Conservation (phyloP, 92 coral and sea anemone species). For the Plumapathes pennacea region DNA sequence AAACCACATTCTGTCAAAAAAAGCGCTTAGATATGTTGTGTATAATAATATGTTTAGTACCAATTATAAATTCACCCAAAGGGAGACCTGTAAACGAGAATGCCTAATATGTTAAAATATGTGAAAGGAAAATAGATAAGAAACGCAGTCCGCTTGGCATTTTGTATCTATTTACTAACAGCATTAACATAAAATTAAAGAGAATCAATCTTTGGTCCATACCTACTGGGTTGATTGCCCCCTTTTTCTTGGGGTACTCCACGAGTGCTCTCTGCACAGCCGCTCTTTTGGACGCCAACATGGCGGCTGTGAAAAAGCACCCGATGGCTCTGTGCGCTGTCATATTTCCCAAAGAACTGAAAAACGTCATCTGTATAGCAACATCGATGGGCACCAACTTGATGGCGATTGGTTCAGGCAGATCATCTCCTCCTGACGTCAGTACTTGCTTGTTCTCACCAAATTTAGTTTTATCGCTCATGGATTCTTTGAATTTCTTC, state of each 20-base stretch:
- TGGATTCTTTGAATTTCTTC: neutral
- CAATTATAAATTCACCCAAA: too few species aligned
- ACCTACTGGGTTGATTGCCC: neutral
- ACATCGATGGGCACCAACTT: neutral
- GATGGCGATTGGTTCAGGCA: neutral
- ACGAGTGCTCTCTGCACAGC: neutral
- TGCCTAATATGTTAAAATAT: too few species aligned
- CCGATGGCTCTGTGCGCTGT: too few species aligned
- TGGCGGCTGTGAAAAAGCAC: neutral
- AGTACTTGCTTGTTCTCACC: neutral
- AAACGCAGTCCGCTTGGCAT: too few species aligned
- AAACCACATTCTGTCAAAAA: too few species aligned
- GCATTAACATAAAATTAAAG: too few species aligned
- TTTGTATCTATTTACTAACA: too few species aligned
- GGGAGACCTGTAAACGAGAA: too few species aligned
- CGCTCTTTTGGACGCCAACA: neutral
- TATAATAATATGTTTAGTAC: too few species aligned
- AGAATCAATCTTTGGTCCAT: too few species aligned
- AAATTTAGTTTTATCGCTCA: neutral
- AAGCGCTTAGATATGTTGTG: too few species aligned
- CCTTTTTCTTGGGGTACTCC: neutral
- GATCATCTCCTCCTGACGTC: neutral
- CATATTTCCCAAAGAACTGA: neutral
- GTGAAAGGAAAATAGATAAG: too few species aligned
- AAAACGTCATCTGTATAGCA: neutral